phyloP scores from a whole-genome alignment of 1,140 invertebrate genomes.

The Lethrus apterus region DNA sequence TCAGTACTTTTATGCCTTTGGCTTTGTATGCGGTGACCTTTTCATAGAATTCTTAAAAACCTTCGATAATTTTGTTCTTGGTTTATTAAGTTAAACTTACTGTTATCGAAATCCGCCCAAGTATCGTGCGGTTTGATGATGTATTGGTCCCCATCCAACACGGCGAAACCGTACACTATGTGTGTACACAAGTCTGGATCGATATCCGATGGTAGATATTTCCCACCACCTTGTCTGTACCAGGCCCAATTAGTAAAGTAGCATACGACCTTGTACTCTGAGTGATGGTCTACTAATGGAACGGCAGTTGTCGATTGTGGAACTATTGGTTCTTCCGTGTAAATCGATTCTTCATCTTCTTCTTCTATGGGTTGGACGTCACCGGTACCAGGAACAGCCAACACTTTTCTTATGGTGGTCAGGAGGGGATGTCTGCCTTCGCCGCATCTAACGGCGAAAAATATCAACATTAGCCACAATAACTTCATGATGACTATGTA shows the following conservation, averaged over 20 bases:
- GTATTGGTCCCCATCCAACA: slow-evolving; percentile 50
- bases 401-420: slow-evolving; percentile 58
- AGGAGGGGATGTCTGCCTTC: slow-evolving; percentile 69
- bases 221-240: slow-evolving; percentile 54
- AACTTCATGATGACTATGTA: no score
- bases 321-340: slow-evolving; percentile 17
- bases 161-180: slow-evolving; percentile 66
- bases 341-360: slow-evolving; percentile 17
- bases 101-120: slow-evolving; percentile 62
- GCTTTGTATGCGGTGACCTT: slow-evolving; percentile 48
- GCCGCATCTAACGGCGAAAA: slow-evolving; percentile 57
- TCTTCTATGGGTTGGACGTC: slow-evolving; percentile 1
- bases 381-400: slow-evolving; percentile 45
- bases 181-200: slow-evolving; percentile 64
- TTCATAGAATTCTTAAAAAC: slow-evolving; percentile 50
- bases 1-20: slow-evolving; percentile 57
- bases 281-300: slow-evolving; percentile 28
- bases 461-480: no score
- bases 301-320: slow-evolving; percentile 15
- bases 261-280: slow-evolving; percentile 55
- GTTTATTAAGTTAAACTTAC: slow-evolving; percentile 33
- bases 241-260: slow-evolving; percentile 67
- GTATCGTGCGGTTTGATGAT: slow-evolving; percentile 59
- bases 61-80: background rate
- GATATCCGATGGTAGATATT: slow-evolving; percentile 58